Percentiles rank a stretch among this genome's conserved stretches.
Evolutionary conservation across 2,113 vertebrate species (phyloP).

Genomic region (Prunella fulvescens): DNA sequence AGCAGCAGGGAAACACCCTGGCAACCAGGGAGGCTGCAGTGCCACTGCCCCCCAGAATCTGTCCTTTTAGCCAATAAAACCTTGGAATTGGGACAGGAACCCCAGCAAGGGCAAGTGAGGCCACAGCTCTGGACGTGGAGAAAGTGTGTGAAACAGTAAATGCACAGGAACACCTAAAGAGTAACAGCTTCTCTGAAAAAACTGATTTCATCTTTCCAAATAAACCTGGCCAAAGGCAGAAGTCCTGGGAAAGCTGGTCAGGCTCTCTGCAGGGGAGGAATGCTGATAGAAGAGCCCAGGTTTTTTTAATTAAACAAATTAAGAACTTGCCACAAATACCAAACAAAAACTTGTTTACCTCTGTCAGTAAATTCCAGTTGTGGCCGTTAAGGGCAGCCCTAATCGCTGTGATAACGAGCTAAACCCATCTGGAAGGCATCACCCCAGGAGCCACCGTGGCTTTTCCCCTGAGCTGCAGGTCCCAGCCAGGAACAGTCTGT

Average conservation of each 20-base stretch:
- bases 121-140: not conserved
- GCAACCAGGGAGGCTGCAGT: not conserved
- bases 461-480: not conserved
- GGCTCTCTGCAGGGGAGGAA: not conserved
- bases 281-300: not conserved
- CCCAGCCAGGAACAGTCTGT: not conserved
- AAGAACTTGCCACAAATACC: not conserved
- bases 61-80: not conserved
- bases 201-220: not conserved
- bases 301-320: not conserved
- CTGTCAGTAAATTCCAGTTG: not conserved
- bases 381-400: not conserved
- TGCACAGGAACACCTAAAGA: not conserved
- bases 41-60: not conserved
- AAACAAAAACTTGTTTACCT: not conserved
- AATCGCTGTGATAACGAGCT: not conserved
- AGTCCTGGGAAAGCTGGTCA: not conserved
- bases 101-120: accelerated
- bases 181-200: not conserved
- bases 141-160: not conserved
- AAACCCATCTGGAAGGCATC: constrained; percentile 33
- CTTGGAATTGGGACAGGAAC: not conserved
- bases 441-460: not conserved
- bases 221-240: not conserved
- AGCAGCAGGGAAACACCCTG: not conserved